Evolutionary conservation across 2,888 invertebrate genomes (phyloP).

Genomic region (Punctoribates punctum): DNA sequence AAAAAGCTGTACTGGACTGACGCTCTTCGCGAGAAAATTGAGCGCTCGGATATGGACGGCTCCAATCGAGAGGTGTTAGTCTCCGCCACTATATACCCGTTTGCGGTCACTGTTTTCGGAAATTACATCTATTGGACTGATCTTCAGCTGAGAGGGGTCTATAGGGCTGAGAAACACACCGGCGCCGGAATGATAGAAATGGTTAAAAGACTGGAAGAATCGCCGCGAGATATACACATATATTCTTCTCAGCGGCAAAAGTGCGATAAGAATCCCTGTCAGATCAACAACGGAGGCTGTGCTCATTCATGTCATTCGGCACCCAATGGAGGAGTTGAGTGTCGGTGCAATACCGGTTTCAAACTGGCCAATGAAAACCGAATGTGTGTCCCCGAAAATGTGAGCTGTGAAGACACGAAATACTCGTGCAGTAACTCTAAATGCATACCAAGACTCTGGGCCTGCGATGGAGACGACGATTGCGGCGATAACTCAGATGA

Average conservation of each 20-base stretch:
- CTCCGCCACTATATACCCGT: constrained; percentile 88
- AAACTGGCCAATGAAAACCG: constrained; percentile 87
- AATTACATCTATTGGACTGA: constrained; percentile 96
- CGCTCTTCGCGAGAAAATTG: constrained; percentile 87
- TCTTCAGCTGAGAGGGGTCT: constrained; percentile 85
- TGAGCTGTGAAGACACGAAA: constrained; percentile 78
- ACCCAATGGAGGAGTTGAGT: constrained; percentile 74
- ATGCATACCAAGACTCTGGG: constrained; percentile 89
- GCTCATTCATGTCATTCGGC: constrained; percentile 89
- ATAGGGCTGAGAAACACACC: constrained; percentile 93
- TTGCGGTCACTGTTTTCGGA: constrained; percentile 83
- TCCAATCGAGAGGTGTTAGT: constrained; percentile 72
- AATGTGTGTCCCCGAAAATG: constrained; percentile 78
- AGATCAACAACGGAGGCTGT: constrained; percentile 84
- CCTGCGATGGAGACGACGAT: constrained; percentile 87
- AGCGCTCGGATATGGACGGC: constrained; percentile 83
- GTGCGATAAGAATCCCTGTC: constrained; percentile 75
- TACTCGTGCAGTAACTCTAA: constrained; percentile 87
- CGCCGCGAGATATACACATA: constrained; percentile 86
- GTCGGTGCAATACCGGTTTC: constrained; percentile 79
- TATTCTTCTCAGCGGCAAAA: constrained; percentile 73
- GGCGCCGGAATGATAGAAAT: constrained; percentile 91
- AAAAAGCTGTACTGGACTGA: constrained; percentile 84
- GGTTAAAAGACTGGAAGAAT: constrained; percentile 85
- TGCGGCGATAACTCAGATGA: constrained; percentile 91